Evolutionary conservation across 2,113 vertebrate genomes (phyloP).

Genomic region (Tachysurus vachellii): DNA sequence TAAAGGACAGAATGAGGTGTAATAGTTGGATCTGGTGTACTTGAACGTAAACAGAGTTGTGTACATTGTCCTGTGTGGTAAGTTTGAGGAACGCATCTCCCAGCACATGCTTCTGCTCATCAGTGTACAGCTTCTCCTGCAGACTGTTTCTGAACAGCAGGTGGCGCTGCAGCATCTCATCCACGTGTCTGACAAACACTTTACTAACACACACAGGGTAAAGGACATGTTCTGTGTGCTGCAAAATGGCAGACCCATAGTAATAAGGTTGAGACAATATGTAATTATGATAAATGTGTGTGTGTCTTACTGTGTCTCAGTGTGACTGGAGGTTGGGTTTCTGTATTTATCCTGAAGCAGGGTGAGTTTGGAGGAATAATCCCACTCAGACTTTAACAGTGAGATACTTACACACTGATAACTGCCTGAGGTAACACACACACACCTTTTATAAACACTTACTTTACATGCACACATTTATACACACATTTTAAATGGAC

Average conservation of each 20-base stretch:
- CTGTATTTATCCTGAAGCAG: constrained; percentile 70
- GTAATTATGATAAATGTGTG: background rate
- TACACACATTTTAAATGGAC: too few species aligned
- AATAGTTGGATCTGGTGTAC: too few species aligned
- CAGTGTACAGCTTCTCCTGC: constrained; percentile 67
- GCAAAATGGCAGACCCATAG: background rate
- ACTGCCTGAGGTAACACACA: constrained; percentile 58
- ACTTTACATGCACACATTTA: background rate
- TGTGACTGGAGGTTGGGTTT: constrained; percentile 31
- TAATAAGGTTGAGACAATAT: background rate
- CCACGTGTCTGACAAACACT: constrained; percentile 62
- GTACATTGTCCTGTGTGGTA: constrained; percentile 71
- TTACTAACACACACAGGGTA: constrained; percentile 58
- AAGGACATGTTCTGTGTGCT: background rate
- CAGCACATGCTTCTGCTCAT: constrained; percentile 70
- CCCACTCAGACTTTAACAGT: constrained; percentile 74
- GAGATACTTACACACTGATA: constrained; percentile 70
- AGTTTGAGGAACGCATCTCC: constrained; percentile 75
- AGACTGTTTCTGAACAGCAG: constrained; percentile 74
- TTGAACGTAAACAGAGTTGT: background rate
- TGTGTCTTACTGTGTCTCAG: constrained; percentile 64
- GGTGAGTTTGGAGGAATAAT: constrained; percentile 70
- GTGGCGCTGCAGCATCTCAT: constrained; percentile 73
- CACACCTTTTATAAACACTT: background rate
- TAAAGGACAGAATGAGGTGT: background rate